Percentiles rank a stretch among this genome's conserved stretches.
These are phyloP conservation scores for Mormyrus proboscirostris DNA, from an alignment of 2,797 vertebrate genomes.

Conservation along the genomic window DNA sequence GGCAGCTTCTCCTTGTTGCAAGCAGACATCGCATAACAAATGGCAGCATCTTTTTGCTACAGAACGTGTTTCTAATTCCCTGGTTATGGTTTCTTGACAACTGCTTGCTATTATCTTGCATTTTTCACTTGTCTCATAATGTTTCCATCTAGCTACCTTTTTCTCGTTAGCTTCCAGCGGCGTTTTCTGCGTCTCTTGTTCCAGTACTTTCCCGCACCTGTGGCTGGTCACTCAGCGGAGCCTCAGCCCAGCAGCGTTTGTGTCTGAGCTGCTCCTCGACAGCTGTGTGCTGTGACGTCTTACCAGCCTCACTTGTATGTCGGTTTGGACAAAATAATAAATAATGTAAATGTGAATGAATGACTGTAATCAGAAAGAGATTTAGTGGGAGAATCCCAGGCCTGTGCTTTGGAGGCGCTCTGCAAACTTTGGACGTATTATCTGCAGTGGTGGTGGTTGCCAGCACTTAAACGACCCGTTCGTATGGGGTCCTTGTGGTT, in stretches of 20 bases:
- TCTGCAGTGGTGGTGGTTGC: background rate
- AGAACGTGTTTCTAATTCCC: background rate
- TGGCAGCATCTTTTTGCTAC: background rate
- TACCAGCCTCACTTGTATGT: background rate
- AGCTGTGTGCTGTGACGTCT: background rate
- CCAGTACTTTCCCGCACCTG: background rate
- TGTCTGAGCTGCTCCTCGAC: background rate
- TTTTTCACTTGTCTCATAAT: background rate
- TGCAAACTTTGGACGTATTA: background rate
- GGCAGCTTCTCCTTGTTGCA: background rate
- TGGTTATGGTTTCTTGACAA: background rate
- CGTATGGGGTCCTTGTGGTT: background rate
- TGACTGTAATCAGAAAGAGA: background rate
- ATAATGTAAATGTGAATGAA: background rate
- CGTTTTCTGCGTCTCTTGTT: background rate
- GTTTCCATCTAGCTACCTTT: background rate
- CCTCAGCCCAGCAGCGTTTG: background rate
- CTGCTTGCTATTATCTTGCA: background rate
- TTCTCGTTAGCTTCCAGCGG: background rate
- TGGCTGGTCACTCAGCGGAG: background rate
- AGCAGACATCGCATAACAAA: background rate
- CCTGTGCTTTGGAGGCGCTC: background rate
- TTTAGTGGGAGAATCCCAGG: background rate
- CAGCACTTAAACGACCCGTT: background rate
- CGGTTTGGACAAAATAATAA: background rate